Percentiles rank a stretch among this genome's conserved stretches.
phyloP scores from a whole-genome alignment of 2,797 vertebrate species.

The Malacoctenus gilli region DNA sequence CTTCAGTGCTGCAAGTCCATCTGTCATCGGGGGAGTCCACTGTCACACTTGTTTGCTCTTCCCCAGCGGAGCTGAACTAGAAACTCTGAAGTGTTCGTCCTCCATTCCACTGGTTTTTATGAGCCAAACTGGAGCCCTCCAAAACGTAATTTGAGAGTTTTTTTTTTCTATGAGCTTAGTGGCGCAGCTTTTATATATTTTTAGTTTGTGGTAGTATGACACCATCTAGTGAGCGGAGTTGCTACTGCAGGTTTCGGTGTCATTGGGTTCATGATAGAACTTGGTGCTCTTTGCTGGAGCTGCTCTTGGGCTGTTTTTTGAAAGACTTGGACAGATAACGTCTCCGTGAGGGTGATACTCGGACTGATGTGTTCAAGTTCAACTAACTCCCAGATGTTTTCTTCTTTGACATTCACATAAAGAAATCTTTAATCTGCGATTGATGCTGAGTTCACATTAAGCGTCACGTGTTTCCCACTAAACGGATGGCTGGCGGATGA shows the following conservation, averaged over 20 bases:
- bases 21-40: conserved; percentile 66
- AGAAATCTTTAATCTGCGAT: neutral
- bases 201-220: conserved; percentile 29
- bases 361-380: conserved; percentile 7
- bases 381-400: neutral
- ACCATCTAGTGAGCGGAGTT: conserved; percentile 62
- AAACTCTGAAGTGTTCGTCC: conserved; percentile 71
- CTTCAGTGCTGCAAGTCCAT: conserved; percentile 61
- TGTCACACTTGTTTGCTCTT: conserved; percentile 40
- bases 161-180: conserved; percentile 22
- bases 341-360: conserved; percentile 16
- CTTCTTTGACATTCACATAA: neutral
- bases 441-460: too few species aligned
- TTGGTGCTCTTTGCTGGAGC: conserved; percentile 65
- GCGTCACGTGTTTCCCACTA: neutral
- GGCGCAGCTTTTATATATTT: conserved; percentile 30
- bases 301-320: conserved; percentile 60
- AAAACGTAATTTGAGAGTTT: conserved; percentile 67
- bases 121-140: conserved; percentile 53
- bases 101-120: conserved; percentile 63
- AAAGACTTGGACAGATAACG: conserved; percentile 38
- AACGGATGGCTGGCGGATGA: neutral
- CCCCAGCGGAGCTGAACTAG: conserved; percentile 60
- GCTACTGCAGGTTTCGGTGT: conserved; percentile 63
- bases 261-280: conserved; percentile 76